phyloP scores from a whole-genome alignment of 1,140 invertebrate genomes.

The Stegodyphus mimosarum region DNA sequence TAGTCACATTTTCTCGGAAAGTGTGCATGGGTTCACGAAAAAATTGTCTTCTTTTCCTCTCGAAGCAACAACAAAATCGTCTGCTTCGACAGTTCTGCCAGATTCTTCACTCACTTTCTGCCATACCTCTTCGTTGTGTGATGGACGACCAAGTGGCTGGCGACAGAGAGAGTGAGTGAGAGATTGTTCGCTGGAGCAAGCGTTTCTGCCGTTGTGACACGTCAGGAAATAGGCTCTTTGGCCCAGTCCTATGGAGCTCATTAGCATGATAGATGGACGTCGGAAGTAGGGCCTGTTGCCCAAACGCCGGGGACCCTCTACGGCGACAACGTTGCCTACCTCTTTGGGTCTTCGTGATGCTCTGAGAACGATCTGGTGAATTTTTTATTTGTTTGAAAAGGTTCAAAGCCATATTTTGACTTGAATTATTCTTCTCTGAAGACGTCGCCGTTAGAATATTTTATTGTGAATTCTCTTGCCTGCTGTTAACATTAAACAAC shows the following conservation, averaged over 20 bases:
- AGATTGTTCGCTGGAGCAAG: conserved; percentile 3
- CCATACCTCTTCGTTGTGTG: neutral
- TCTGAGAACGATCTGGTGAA: too few species aligned
- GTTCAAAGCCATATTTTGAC: too few species aligned
- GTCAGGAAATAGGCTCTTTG: conserved; percentile 42
- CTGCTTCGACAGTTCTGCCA: conserved; percentile 47
- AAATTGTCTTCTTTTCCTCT: neutral
- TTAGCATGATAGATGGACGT: conserved; percentile 52
- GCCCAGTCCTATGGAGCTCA: conserved; percentile 8
- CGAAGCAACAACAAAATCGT: conserved; percentile 17
- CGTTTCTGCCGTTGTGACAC: conserved; percentile 25
- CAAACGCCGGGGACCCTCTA: neutral
- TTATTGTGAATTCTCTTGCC: too few species aligned
- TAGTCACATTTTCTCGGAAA: too few species aligned
- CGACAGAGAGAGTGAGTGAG: neutral
- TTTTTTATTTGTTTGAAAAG: too few species aligned
- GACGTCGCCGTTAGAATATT: too few species aligned
- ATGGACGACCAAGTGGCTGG: conserved; percentile 24
- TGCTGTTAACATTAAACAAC: too few species aligned
- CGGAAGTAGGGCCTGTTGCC: conserved; percentile 47
- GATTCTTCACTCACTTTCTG: conserved; percentile 10
- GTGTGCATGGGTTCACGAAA: too few species aligned
- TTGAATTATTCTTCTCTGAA: too few species aligned
- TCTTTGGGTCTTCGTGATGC: too few species aligned
- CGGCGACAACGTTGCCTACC: too few species aligned